Evolutionary conservation across 2,888 invertebrate genomes (phyloP).

Genomic region (Dryococelus australis): DNA sequence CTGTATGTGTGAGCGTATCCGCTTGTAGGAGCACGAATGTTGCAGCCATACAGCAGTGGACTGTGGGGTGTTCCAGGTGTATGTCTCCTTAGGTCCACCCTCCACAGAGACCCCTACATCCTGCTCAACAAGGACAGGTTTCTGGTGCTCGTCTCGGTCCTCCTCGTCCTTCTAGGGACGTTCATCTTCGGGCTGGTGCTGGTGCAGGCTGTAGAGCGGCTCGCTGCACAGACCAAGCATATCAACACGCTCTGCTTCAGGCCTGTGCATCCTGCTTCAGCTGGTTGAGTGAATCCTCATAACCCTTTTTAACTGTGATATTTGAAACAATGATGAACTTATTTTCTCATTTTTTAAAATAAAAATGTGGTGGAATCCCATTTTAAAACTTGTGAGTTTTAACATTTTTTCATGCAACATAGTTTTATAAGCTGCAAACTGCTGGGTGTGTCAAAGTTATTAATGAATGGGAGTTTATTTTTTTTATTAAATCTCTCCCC

Average conservation of each 20-base stretch:
- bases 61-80: constrained; percentile 53
- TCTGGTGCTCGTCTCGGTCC: constrained; percentile 53
- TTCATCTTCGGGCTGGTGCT: constrained; percentile 60
- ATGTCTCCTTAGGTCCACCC: constrained; percentile 57
- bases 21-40: too few relatives aligned
- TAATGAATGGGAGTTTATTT: too few relatives aligned
- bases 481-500: too few relatives aligned
- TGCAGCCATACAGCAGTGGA: too few relatives aligned
- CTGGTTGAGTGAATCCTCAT: not conserved
- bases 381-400: not conserved
- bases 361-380: too few relatives aligned
- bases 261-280: not conserved
- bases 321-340: not conserved
- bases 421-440: not conserved
- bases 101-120: constrained; percentile 56
- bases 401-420: not conserved
- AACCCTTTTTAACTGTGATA: not conserved
- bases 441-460: too few relatives aligned
- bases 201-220: constrained; percentile 55
- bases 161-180: constrained; percentile 57
- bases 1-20: too few relatives aligned
- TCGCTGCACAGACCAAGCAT: constrained; percentile 3
- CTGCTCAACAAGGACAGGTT: constrained; percentile 56
- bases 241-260: not conserved
- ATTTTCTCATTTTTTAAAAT: too few relatives aligned